Conservation (phyloP, 1,140 invertebrate genomes). For the Orchestia grillus region DNA sequence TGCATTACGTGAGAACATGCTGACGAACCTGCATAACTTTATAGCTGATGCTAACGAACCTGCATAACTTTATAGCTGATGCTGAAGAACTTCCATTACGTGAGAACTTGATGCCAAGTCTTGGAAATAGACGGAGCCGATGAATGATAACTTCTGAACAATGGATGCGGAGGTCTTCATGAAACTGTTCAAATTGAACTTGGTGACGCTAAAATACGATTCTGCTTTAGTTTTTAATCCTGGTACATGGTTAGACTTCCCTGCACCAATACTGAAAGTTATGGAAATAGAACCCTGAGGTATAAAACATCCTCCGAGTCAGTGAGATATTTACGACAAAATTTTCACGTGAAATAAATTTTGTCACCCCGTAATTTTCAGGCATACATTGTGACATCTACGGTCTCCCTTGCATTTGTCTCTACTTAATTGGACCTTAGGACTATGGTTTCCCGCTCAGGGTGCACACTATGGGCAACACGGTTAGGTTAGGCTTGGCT, state of each 20-base stretch:
- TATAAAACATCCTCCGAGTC: not conserved
- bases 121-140: not conserved
- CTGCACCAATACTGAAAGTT: not conserved
- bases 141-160: not conserved
- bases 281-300: not conserved
- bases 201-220: not conserved
- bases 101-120: not conserved
- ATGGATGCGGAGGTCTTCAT: not conserved
- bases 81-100: too few relatives aligned
- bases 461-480: too few relatives aligned
- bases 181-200: too few relatives aligned
- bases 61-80: too few relatives aligned
- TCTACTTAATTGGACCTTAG: too few relatives aligned
- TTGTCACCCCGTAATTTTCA: not conserved
- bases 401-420: not conserved
- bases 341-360: not conserved
- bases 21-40: too few relatives aligned
- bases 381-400: not conserved
- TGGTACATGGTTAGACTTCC: not conserved
- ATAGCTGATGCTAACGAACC: too few relatives aligned
- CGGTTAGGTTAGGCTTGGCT: too few relatives aligned
- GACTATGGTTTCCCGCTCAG: too few relatives aligned
- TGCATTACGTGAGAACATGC: too few relatives aligned
- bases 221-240: not conserved
- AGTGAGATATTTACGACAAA: not conserved